phyloP scores from a whole-genome alignment of 2,888 invertebrate species.

The Cryptosula pallasiana region DNA sequence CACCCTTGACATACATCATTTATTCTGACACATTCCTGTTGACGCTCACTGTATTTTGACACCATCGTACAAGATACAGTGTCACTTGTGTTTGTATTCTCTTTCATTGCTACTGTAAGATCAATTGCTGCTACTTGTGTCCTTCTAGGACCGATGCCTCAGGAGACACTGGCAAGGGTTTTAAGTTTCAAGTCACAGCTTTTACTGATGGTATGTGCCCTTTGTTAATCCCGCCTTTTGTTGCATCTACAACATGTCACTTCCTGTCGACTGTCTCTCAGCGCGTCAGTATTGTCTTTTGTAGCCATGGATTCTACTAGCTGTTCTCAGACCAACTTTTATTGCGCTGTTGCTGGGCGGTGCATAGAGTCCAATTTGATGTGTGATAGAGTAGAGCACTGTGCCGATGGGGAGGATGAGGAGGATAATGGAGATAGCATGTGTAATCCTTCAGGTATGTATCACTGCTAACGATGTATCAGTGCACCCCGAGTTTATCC shows the following conservation, averaged over 20 bases:
- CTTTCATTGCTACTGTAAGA: no score
- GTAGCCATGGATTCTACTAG: not conserved
- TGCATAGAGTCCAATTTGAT: conserved; percentile 44
- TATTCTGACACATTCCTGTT: no score
- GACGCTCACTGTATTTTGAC: no score
- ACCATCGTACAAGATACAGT: no score
- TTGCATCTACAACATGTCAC: no score
- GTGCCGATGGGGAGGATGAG: conserved; percentile 48
- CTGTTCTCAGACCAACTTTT: not conserved
- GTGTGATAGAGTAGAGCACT: conserved; percentile 48
- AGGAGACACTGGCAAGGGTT: conserved; percentile 42
- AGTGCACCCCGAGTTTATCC: no score
- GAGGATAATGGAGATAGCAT: conserved; percentile 33
- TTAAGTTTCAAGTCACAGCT: conserved; percentile 49
- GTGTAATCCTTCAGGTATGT: conserved; percentile 2
- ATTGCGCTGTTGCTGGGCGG: conserved; percentile 27
- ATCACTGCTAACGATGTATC: no score
- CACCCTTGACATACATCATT: no score
- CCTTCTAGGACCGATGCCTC: conserved; percentile 35
- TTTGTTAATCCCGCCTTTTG: no score
- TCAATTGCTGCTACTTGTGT: no score
- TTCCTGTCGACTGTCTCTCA: no score
- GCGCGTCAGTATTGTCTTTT: not conserved
- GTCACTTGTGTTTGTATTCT: no score
- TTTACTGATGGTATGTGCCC: conserved; percentile 45